Conservation (phyloP, 2,888 invertebrate species). For the Ypsolopha scabrella region DNA sequence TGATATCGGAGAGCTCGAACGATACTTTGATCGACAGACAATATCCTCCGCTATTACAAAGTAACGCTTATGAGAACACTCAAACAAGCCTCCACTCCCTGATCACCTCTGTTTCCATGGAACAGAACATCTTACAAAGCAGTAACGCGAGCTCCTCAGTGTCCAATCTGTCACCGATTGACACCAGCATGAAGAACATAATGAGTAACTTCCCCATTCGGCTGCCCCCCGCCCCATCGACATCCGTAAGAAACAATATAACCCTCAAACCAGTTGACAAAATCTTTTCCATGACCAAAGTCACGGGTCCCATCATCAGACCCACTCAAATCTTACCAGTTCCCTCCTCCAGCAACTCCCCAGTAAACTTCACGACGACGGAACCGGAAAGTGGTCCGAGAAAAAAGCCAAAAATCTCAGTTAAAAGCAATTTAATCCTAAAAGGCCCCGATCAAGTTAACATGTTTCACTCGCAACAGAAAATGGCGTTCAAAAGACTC, state of each 20-base stretch:
- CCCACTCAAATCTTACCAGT: constrained; percentile 57
- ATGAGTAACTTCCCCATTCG: constrained; percentile 58
- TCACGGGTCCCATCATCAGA: constrained; percentile 52
- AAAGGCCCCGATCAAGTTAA: constrained; percentile 63
- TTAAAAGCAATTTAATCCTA: constrained; percentile 60
- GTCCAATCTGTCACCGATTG: constrained; percentile 37
- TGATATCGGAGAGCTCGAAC: constrained; percentile 47
- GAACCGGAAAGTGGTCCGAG: constrained; percentile 47
- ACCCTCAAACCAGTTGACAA: constrained; percentile 51
- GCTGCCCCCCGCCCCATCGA: constrained; percentile 37
- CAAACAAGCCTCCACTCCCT: constrained; percentile 47
- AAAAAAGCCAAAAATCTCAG: constrained; percentile 64
- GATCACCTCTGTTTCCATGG: constrained; percentile 40
- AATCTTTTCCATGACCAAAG: constrained; percentile 43
- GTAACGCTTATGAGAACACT: constrained; percentile 31
- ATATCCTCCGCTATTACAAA: constrained; percentile 34
- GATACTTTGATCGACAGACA: constrained; percentile 43
- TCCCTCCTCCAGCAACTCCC: constrained; percentile 50
- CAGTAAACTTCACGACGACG: constrained; percentile 29
- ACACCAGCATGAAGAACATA: constrained; percentile 41
- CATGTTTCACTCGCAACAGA: constrained; percentile 63
- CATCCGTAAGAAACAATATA: constrained; percentile 44
- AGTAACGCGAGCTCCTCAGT: constrained; percentile 36
- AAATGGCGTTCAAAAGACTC: constrained; percentile 56
- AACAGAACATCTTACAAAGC: constrained; percentile 38